These are phyloP conservation scores for Chydorus sphaericus DNA, from an alignment of 2,888 invertebrate species.

Conservation along the genomic window DNA sequence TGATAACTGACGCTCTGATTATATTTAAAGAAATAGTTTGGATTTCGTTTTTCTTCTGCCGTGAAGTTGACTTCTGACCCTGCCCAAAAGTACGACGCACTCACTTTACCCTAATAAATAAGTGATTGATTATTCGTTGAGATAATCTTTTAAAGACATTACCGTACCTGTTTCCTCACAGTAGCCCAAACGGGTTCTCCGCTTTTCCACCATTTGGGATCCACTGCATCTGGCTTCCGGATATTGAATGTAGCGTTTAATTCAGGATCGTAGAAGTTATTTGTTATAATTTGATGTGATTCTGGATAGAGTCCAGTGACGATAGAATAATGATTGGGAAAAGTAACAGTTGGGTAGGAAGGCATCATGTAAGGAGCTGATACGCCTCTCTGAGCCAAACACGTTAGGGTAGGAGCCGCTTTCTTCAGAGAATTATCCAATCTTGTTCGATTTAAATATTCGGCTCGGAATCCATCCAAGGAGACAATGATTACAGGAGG, in stretches of 20 bases:
- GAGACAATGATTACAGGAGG: slow-evolving; percentile 45
- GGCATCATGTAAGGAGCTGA: slow-evolving; percentile 42
- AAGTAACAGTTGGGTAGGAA: slow-evolving; percentile 53
- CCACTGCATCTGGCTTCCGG: slow-evolving; percentile 16
- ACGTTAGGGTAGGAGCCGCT: slow-evolving; percentile 42
- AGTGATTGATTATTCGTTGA: not conserved
- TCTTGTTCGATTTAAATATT: slow-evolving; percentile 35
- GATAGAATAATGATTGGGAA: slow-evolving; percentile 57
- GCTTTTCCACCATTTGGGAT: slow-evolving; percentile 19
- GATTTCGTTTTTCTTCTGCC: slow-evolving; percentile 24
- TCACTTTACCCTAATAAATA: slow-evolving; percentile 20
- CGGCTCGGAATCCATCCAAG: slow-evolving; percentile 53
- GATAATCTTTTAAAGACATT: no score
- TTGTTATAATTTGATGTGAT: slow-evolving; percentile 51
- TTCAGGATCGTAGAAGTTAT: slow-evolving; percentile 39
- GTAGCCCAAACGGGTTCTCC: slow-evolving; percentile 23
- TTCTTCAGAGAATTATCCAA: not conserved
- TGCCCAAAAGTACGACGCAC: slow-evolving; percentile 23
- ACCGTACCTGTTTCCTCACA: slow-evolving; percentile 16
- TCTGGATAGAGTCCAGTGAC: slow-evolving; percentile 53
- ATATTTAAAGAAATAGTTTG: slow-evolving; percentile 21
- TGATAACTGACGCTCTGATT: slow-evolving; percentile 20
- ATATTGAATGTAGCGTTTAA: slow-evolving; percentile 14
- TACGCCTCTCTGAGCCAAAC: slow-evolving; percentile 39
- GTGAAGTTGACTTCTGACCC: slow-evolving; percentile 21